Evolutionary conservation across 2,113 vertebrate genomes (phyloP).

Genomic region (Macrotis lagotis): DNA sequence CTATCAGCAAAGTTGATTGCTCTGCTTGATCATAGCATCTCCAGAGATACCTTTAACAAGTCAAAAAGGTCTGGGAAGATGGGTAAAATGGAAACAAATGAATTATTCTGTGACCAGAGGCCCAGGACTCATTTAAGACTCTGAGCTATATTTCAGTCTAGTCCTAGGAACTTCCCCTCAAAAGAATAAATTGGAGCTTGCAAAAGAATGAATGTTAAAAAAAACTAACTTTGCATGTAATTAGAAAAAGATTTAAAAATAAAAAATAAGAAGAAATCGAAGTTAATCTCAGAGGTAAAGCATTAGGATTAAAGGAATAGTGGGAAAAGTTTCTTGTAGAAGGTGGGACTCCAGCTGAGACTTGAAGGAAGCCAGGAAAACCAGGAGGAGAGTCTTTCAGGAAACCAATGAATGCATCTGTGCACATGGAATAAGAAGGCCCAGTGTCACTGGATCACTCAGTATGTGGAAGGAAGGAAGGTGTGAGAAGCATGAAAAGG

Average conservation of each 20-base stretch:
- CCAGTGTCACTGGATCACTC: neutral
- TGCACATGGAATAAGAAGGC: neutral
- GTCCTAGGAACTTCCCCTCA: neutral
- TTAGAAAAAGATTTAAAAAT: too few species aligned
- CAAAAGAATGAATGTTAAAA: too few species aligned
- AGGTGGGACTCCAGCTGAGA: neutral
- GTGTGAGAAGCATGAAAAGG: neutral
- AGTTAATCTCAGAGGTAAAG: neutral
- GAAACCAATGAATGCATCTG: neutral
- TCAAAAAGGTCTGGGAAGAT: neutral
- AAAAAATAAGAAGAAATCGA: neutral
- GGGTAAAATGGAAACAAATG: neutral
- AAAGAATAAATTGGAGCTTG: neutral
- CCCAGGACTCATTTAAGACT: neutral
- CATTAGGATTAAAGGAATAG: neutral
- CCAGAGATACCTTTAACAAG: neutral
- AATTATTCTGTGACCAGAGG: neutral
- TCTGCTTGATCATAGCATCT: neutral
- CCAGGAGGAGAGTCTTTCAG: neutral
- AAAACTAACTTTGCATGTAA: too few species aligned
- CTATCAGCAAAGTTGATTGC: neutral
- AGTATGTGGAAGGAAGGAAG: neutral
- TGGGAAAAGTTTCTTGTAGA: neutral
- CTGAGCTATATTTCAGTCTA: neutral
- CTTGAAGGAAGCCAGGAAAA: neutral